Base-by-base conservation (phyloP, 2,888 invertebrate genomes). In the Mythimna vitellina region DNA sequence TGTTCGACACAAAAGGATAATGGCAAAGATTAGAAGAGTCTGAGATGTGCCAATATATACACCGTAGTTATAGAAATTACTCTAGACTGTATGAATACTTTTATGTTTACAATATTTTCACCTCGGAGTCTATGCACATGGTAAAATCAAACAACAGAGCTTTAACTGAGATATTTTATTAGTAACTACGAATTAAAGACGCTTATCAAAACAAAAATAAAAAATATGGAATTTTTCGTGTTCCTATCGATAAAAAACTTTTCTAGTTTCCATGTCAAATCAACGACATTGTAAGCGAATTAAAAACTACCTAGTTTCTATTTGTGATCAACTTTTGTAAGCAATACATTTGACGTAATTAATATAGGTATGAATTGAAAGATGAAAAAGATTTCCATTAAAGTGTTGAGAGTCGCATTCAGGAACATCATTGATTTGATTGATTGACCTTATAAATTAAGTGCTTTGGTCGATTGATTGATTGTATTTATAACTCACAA, bases 1-100 rank as follows among this genome's bases (percentile, higher is more conserved):
- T 86, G 84, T 81, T 83, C 78, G 80, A 78, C 79, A 83, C 81
- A 83, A 81, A 84, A 88, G 88, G 87, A 89, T 86, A 83, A 76
- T 51, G 65, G 29, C 86, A 89, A 77, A 88, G 85, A 90, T 65
- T 84, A 85, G 38, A 51, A 56, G 42, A 35, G 25, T 70, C 42
- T 58, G 32, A 84, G 80, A 66, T 9, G 25, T 53, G 70, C 8
- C 73, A 29, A 35, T 35, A 9, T 35, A 35, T 35, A 9, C 9
- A 35, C 35, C 35, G 9, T 35, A 35, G 9, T 38, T 9, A 38
- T 38, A 10, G 42, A 42, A 42, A 42, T 42, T 42, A 5, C 14
- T 14, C 5, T 42, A 42, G 12, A 12, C 12, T 42, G 42, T 42
- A 14, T 9, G 9, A 42, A 1, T 14, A 42, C 1, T 14, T 14